Conservation (phyloP, 2,888 invertebrate species). For the Patella caerulea region DNA sequence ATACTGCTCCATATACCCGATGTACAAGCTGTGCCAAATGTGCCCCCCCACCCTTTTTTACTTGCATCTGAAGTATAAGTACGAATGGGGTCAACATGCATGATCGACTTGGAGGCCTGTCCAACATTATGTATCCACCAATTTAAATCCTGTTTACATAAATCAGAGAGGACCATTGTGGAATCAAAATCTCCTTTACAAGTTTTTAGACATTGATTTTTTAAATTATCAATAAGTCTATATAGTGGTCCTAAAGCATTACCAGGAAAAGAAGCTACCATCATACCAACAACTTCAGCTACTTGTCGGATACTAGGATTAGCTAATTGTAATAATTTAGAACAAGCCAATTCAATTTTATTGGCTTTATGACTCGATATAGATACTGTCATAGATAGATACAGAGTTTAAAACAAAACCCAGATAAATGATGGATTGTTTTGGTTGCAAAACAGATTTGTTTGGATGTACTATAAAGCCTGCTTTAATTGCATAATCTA, state of each 20-base stretch:
- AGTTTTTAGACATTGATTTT: neutral
- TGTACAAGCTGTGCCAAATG: neutral
- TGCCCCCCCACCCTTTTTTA: neutral
- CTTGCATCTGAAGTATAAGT: neutral
- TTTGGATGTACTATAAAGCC: conserved; percentile 34
- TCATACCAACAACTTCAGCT: neutral
- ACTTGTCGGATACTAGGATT: neutral
- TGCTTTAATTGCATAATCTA: conserved; percentile 13
- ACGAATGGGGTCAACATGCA: neutral
- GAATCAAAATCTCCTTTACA: neutral
- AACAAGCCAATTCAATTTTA: no score
- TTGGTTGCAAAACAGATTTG: conserved; percentile 30
- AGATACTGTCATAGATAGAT: no score
- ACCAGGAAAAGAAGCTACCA: neutral
- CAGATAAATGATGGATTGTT: conserved; percentile 25
- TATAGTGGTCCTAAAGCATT: neutral
- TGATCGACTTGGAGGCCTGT: neutral
- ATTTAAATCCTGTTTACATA: neutral
- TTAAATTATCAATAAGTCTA: neutral
- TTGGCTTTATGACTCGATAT: neutral
- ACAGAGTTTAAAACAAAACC: conserved; percentile 22
- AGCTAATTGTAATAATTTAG: neutral
- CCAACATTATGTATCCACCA: neutral
- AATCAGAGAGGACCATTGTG: neutral
- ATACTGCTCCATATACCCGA: conserved; percentile 11